These are phyloP conservation scores for Chrysoperla carnea DNA, from an alignment of 1,140 invertebrate genomes.

Conservation along the genomic window DNA sequence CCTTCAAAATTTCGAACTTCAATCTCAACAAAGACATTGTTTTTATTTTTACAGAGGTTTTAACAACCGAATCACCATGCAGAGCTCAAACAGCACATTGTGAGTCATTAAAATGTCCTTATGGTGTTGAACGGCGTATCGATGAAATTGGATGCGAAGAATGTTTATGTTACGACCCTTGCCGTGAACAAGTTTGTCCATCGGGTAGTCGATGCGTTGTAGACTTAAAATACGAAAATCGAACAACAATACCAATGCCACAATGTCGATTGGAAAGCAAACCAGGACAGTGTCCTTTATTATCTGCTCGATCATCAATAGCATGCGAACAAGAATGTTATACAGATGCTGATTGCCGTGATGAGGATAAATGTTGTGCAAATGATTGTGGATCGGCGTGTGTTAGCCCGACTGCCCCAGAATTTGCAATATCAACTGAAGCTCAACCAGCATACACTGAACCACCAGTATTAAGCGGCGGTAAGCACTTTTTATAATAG, in stretches of 20 bases:
- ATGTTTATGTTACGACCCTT: slow-evolving; percentile 67
- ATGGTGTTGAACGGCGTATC: slow-evolving; percentile 52
- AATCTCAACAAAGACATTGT: too few relatives aligned
- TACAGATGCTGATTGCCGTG: slow-evolving; percentile 66
- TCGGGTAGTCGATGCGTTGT: slow-evolving; percentile 47
- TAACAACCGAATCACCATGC: slow-evolving; percentile 22
- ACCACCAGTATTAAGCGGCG: slow-evolving; percentile 14
- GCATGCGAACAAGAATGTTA: slow-evolving; percentile 52
- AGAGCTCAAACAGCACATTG: slow-evolving; percentile 36
- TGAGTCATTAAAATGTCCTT: slow-evolving; percentile 42
- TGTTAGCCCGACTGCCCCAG: slow-evolving; percentile 30
- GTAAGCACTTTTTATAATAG: slow-evolving; percentile 6
- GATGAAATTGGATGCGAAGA: slow-evolving; percentile 43
- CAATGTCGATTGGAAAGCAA: slow-evolving; percentile 41
- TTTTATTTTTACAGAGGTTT: too few relatives aligned
- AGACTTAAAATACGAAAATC: slow-evolving; percentile 26
- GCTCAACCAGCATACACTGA: slow-evolving; percentile 18
- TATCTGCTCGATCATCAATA: slow-evolving; percentile 15
- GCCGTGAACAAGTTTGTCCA: slow-evolving; percentile 39
- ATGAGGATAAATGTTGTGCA: slow-evolving; percentile 62
- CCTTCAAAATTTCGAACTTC: too few relatives aligned
- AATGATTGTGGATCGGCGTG: slow-evolving; percentile 60
- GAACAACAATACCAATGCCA: slow-evolving; percentile 16
- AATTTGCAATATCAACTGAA: slow-evolving; percentile 15
- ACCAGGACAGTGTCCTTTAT: slow-evolving; percentile 51